These are phyloP conservation scores for Melipona quadrifasciata DNA, from an alignment of 1,140 invertebrate species.

Conservation along the genomic window DNA sequence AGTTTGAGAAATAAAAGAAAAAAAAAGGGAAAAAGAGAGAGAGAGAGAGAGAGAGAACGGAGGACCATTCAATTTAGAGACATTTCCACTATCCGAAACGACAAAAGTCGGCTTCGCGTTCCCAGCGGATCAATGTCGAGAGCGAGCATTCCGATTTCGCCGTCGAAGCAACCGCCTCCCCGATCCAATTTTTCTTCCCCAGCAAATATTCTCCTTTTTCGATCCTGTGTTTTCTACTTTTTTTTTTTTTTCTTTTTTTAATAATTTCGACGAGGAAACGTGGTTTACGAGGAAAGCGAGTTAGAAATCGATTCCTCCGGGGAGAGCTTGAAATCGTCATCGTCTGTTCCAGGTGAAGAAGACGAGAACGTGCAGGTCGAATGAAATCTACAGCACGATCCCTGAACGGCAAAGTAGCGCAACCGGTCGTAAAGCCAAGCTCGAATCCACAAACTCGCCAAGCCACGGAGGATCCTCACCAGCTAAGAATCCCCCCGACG, in stretches of 20 bases:
- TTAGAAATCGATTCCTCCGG: slow-evolving; percentile 25
- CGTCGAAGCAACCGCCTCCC: not conserved
- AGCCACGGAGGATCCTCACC: not conserved
- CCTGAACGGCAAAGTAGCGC: slow-evolving; percentile 1
- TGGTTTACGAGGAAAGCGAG: not conserved
- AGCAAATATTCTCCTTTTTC: not conserved
- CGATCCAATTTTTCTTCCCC: not conserved
- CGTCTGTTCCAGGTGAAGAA: slow-evolving; percentile 34
- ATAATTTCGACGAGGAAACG: too few relatives aligned
- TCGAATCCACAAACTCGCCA: slow-evolving; percentile 20
- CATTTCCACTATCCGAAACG: not conserved
- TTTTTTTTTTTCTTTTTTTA: not conserved
- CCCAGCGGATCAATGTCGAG: not conserved
- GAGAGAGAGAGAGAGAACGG: too few relatives aligned
- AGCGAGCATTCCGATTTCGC: not conserved
- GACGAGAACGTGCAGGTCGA: not conserved
- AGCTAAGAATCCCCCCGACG: not conserved
- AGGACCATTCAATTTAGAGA: not conserved
- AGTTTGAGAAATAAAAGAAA: not conserved
- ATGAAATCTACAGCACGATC: not conserved
- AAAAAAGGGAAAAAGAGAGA: too few relatives aligned
- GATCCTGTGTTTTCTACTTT: too few relatives aligned
- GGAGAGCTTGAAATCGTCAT: slow-evolving; percentile 35
- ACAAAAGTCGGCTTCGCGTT: not conserved
- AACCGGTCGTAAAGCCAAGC: slow-evolving; percentile 8